Conservation (phyloP, 2,888 invertebrate genomes). For the Venustoraphidia nigricollis region DNA sequence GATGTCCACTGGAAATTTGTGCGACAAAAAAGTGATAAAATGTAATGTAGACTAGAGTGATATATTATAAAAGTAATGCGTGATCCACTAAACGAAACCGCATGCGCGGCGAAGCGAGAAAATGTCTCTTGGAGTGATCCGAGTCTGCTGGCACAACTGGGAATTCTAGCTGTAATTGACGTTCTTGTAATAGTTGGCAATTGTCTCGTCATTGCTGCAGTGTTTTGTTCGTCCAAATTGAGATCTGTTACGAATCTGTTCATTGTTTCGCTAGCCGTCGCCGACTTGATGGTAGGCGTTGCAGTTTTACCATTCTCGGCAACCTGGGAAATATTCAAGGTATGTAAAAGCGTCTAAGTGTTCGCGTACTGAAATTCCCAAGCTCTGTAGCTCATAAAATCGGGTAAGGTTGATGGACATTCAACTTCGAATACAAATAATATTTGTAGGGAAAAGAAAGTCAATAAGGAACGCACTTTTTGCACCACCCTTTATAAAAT, state of each 20-base stretch:
- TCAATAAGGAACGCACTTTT: no score
- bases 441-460: no score
- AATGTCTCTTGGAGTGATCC: slow-evolving; percentile 73
- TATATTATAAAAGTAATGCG: slow-evolving; percentile 32
- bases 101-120: slow-evolving; percentile 67
- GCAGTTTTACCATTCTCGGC: slow-evolving; percentile 93
- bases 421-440: no score
- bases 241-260: slow-evolving; percentile 93
- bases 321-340: slow-evolving; percentile 85
- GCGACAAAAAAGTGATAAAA: no score
- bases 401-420: no score
- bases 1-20: no score
- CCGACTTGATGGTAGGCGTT: slow-evolving; percentile 89
- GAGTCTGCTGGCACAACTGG: slow-evolving; percentile 57
- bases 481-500: no score
- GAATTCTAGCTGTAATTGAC: slow-evolving; percentile 67
- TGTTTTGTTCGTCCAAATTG: slow-evolving; percentile 79
- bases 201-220: slow-evolving; percentile 83
- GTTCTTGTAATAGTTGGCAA: slow-evolving; percentile 82
- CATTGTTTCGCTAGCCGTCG: slow-evolving; percentile 91
- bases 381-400: no score
- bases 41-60: no score
- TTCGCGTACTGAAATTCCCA: not conserved
- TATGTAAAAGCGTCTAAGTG: slow-evolving; percentile 22
- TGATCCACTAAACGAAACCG: slow-evolving; percentile 63